phyloP scores from a whole-genome alignment of 2,797 vertebrate genomes.

The Denticeps clupeoides region DNA sequence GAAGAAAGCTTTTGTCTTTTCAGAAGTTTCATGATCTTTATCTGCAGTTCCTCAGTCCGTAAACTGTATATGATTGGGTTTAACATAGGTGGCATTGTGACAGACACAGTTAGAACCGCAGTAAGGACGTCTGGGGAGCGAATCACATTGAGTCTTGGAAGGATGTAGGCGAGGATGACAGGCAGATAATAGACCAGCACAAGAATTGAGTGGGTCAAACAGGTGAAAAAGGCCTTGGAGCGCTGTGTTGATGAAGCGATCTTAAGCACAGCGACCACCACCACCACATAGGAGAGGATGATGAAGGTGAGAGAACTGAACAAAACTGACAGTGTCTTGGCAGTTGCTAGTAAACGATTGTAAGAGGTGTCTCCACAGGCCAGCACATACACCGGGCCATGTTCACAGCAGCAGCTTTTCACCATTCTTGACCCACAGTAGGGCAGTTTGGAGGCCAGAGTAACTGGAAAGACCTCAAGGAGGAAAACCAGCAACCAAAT shows the following conservation, averaged over 20 bases:
- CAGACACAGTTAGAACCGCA: constrained; percentile 16
- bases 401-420: constrained; percentile 32
- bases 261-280: constrained; percentile 21
- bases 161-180: constrained; percentile 17
- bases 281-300: constrained; percentile 23
- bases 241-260: constrained; percentile 23
- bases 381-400: constrained; percentile 24
- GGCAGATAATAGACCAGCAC: constrained; percentile 26
- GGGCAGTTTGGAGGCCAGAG: constrained; percentile 21
- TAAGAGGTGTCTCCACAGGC: constrained; percentile 26
- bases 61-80: constrained; percentile 56
- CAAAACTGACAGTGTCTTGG: constrained; percentile 20
- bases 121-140: constrained; percentile 15
- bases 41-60: constrained; percentile 32
- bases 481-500: constrained; percentile 28
- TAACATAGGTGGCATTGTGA: constrained; percentile 40
- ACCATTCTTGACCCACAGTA: constrained; percentile 28
- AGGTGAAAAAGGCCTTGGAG: constrained; percentile 30
- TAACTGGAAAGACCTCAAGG: constrained; percentile 22
- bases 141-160: constrained; percentile 12
- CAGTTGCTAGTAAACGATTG: constrained; percentile 21
- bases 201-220: constrained; percentile 24
- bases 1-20: constrained; percentile 4
- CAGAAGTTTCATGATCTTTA: constrained; percentile 10
- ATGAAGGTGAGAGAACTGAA: constrained; percentile 31